Conservation (phyloP, 2,113 vertebrate species). For the Leptocoma aspasia region DNA sequence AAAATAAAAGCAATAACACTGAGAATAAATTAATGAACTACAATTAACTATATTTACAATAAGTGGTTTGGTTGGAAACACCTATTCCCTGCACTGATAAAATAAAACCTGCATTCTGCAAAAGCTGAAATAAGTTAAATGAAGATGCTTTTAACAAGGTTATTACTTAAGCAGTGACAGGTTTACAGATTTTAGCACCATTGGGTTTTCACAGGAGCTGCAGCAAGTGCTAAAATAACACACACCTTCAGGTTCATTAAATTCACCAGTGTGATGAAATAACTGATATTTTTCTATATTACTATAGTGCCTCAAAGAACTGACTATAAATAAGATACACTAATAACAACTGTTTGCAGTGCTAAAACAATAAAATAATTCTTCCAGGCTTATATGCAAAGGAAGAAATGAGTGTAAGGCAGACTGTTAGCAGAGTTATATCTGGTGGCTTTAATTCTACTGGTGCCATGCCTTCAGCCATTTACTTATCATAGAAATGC, state of each 20-base stretch:
- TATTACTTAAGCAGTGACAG: conserved; percentile 85
- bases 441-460: conserved; percentile 52
- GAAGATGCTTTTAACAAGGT: conserved; percentile 85
- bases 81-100: conserved; percentile 73
- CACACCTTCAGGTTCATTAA: conserved; percentile 92
- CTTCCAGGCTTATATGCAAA: conserved; percentile 69
- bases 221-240: conserved; percentile 90
- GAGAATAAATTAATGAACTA: conserved; percentile 79
- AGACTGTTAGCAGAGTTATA: conserved; percentile 28
- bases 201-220: conserved; percentile 82
- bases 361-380: conserved; percentile 76
- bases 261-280: conserved; percentile 81
- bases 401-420: conserved; percentile 56
- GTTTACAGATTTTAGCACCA: conserved; percentile 89
- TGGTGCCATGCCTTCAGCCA: conserved; percentile 14
- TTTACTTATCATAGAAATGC: conserved; percentile 54
- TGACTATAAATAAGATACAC: conserved; percentile 76
- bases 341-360: conserved; percentile 77
- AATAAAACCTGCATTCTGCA: conserved; percentile 75
- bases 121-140: conserved; percentile 81
- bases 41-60: conserved; percentile 81
- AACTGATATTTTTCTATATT: conserved; percentile 81
- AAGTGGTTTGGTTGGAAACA: conserved; percentile 73
- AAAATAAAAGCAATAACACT: conserved; percentile 76
- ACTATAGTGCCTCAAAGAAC: conserved; percentile 75